Evolutionary conservation across 1,140 invertebrate species (phyloP).

Genomic region (Antheraea mylitta): DNA sequence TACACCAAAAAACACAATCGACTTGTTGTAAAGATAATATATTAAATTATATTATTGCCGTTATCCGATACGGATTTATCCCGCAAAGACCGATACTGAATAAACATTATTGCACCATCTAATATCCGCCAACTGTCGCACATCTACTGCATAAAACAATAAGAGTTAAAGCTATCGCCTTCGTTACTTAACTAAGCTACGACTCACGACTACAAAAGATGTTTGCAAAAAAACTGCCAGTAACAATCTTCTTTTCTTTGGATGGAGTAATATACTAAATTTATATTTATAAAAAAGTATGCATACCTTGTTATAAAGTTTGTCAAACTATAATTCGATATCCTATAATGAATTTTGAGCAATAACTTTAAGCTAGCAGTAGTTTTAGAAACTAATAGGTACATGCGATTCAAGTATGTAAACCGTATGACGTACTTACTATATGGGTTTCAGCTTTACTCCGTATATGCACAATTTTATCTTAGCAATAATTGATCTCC

Average conservation of each 20-base stretch:
- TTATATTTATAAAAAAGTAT: no score
- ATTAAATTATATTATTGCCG: conserved; percentile 5
- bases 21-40: conserved; percentile 17
- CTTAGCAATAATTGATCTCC: no score
- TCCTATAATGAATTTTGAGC: no score
- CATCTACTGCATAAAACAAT: conserved; percentile 22
- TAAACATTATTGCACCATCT: conserved; percentile 31
- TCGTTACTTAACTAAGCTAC: not conserved
- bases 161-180: conserved; percentile 6
- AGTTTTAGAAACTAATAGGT: no score
- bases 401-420: no score
- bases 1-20: not conserved
- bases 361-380: no score
- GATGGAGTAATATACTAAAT: not conserved
- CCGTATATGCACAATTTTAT: no score
- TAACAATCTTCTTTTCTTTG: not conserved
- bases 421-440: no score
- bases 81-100: conserved; percentile 22
- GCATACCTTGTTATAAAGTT: no score
- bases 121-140: conserved; percentile 17
- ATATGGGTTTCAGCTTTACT: no score
- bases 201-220: not conserved
- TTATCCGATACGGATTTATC: conserved; percentile 25
- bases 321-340: no score
- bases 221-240: not conserved